phyloP scores from a whole-genome alignment of 2,797 vertebrate genomes.

The Adelosebastes latens region DNA sequence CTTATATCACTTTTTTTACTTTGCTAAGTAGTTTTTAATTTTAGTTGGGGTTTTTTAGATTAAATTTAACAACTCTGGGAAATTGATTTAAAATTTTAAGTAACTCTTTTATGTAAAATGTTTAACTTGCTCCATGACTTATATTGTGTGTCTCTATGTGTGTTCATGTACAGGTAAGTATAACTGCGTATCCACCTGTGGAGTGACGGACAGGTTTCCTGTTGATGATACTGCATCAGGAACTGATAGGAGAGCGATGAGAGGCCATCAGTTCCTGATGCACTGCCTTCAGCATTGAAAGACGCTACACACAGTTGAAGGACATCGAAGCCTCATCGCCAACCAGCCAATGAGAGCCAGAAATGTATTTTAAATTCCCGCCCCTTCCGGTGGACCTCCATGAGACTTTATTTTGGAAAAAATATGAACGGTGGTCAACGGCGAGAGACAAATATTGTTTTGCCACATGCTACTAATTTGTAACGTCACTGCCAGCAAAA shows the following conservation, averaged over 20 bases:
- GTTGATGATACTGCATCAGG: slow-evolving; percentile 97
- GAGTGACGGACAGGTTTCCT: slow-evolving; percentile 46
- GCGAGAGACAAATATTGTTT: too few relatives aligned
- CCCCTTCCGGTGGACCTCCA: too few relatives aligned
- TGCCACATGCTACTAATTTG: too few relatives aligned
- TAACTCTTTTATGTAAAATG: not conserved
- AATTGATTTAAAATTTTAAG: not conserved
- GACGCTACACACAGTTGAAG: not conserved
- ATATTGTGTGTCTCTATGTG: not conserved
- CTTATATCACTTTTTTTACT: not conserved
- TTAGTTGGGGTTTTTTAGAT: not conserved
- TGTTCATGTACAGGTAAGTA: not conserved
- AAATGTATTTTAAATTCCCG: not conserved
- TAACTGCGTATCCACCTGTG: not conserved
- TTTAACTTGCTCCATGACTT: not conserved
- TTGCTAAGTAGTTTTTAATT: not conserved
- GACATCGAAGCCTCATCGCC: not conserved
- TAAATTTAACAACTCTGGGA: not conserved
- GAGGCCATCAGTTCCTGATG: slow-evolving; percentile 92
- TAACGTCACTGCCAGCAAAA: too few relatives aligned
- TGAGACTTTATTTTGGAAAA: too few relatives aligned
- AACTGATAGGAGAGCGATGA: slow-evolving; percentile 91
- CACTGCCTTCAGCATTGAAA: slow-evolving; percentile 93
- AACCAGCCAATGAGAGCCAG: not conserved
- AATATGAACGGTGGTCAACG: too few relatives aligned